Evolutionary conservation across 2,888 invertebrate genomes (phyloP).

Genomic region (Monoplex corrugatus): DNA sequence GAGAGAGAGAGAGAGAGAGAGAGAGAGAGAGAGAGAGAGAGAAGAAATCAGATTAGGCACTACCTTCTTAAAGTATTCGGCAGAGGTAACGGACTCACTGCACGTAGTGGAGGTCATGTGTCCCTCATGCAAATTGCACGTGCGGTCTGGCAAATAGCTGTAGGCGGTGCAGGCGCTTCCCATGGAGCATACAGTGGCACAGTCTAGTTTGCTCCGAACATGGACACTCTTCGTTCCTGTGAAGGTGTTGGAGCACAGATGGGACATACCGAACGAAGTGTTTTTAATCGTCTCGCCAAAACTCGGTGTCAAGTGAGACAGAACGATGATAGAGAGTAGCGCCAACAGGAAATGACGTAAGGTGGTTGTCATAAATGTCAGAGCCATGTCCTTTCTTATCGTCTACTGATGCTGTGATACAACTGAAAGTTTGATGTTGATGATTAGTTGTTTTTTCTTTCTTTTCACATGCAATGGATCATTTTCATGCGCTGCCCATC

Average conservation of each 20-base stretch:
- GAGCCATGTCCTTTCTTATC: neutral
- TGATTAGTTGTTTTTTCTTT: neutral
- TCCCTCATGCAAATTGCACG: slow-evolving; percentile 11
- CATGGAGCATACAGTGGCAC: neutral
- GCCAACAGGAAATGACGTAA: neutral
- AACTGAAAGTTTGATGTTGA: neutral
- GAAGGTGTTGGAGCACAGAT: neutral
- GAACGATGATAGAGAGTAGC: neutral
- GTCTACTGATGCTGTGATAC: neutral
- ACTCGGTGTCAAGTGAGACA: neutral
- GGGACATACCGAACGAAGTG: neutral
- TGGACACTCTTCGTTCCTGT: neutral
- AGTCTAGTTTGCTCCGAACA: neutral
- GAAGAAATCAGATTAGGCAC: neutral
- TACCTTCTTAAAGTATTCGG: slow-evolving; percentile 15
- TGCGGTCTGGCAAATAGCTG: slow-evolving; percentile 4
- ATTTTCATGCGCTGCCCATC: too few species aligned
- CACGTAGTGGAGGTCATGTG: neutral
- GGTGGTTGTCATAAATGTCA: neutral
- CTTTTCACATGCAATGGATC: neutral
- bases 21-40: slow-evolving; percentile 20
- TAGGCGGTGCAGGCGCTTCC: neutral
- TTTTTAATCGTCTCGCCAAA: neutral
- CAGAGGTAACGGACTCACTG: too few species aligned
- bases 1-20: slow-evolving; percentile 43